A percentile compares a stretch with the other conserved stretches of the same genome.
phyloP scores from a whole-genome alignment of 2,113 vertebrate genomes.

The Tragelaphus imberbis region DNA sequence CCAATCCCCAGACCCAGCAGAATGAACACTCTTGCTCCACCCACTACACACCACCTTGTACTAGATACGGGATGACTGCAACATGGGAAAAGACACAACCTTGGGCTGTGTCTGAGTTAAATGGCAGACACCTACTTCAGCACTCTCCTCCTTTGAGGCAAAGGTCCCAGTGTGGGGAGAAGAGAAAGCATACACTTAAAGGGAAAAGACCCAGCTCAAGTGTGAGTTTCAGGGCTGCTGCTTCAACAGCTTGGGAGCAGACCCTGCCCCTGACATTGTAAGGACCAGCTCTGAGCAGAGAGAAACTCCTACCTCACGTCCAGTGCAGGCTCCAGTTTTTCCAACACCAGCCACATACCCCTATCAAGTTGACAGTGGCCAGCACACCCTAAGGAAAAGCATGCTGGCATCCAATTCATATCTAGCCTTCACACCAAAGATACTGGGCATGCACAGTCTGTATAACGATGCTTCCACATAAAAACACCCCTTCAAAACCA shows the following conservation, averaged over 20 bases:
- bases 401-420: background rate
- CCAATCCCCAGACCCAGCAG: fast-evolving
- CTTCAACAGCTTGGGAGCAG: background rate
- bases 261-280: background rate
- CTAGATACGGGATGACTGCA: background rate
- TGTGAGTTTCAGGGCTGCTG: background rate
- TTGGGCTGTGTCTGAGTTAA: background rate
- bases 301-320: background rate
- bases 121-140: background rate
- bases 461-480: background rate
- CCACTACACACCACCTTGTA: background rate
- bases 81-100: background rate
- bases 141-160: background rate
- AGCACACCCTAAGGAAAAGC: background rate
- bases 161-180: background rate
- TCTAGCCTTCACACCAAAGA: background rate
- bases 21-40: background rate
- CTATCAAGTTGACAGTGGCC: background rate
- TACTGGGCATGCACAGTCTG: background rate
- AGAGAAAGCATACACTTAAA: background rate
- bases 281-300: background rate
- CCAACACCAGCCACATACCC: background rate
- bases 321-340: background rate
- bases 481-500: background rate
- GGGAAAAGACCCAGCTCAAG: background rate